Evolutionary conservation across 2,797 vertebrate species (phyloP), one percentile per base, ranked within the genome.

Genomic region (Chloroceryle inda): DNA sequence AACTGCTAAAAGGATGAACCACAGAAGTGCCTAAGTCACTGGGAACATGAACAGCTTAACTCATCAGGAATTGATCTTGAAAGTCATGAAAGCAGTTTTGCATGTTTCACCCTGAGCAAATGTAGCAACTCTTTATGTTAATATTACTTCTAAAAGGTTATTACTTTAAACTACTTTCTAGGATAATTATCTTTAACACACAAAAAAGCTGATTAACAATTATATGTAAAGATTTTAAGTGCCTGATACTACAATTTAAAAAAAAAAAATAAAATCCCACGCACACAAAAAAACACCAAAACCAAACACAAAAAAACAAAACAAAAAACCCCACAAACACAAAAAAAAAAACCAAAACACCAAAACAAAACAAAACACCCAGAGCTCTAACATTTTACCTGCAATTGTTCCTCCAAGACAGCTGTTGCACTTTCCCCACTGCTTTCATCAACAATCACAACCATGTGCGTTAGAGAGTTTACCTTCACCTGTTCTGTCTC

Each of bases 391-490:
- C 16, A 33, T 76, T 96, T 94, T 96, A 99, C 99, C 98, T 99
- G 99, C 80, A 99, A 95, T 76, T 99, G 99, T 53, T 99, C 99
- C 96, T 99, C 99, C 89, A 99, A 96, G 31, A 98, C 62, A 95
- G 98, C 99, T 3, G 99, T 99, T 89, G 99, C 99, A 26, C 98
- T 98, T 96, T 99, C 99, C 1, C 99, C 98, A 5, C 98, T 99
- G 97, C 99, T 99, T 97, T 99, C 99, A 93, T 99, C 99, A 10
- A 99, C 99, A 67, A 99, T 99, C 7, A 99, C 99, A 15, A 99
- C 99, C 99, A 99, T 99, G 97, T 99, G 99, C 0, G 99, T 99
- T 49, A 99, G 96, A 38, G 99, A 99, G 97, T 99, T 99, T 10
- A 99, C 99, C 92, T 99, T 99, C 94, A 99, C 99, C 96, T 99